Conservation (phyloP, 2,113 vertebrate species). For the Varanus salvator region DNA sequence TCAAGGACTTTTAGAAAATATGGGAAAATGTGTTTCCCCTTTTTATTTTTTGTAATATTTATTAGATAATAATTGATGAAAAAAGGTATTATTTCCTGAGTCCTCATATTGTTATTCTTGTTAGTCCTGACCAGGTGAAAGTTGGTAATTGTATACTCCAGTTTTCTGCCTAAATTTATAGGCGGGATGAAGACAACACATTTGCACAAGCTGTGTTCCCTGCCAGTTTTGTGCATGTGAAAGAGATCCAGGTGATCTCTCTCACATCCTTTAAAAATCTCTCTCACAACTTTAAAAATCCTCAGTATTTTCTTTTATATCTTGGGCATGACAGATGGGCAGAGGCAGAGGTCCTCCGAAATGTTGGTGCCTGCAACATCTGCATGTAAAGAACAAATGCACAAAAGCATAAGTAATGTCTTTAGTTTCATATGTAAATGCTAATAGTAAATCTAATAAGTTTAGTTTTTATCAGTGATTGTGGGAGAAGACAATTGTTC, state of each 20-base stretch:
- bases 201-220: neutral
- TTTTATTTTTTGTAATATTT: too few species aligned
- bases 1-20: too few species aligned
- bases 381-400: neutral
- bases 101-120: neutral
- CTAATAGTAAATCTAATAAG: neutral
- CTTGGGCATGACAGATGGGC: neutral
- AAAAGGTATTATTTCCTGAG: too few species aligned
- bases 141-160: neutral
- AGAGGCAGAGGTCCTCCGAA: neutral
- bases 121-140: neutral
- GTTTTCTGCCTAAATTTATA: neutral
- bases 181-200: neutral
- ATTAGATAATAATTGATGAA: too few species aligned
- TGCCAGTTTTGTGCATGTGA: neutral
- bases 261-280: too few species aligned
- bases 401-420: neutral
- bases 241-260: neutral
- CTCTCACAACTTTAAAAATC: neutral
- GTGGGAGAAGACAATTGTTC: neutral
- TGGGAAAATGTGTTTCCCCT: too few species aligned
- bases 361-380: neutral
- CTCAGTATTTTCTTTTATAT: neutral
- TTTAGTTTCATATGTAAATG: neutral
- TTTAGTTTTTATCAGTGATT: neutral